Evolutionary conservation across 1,140 invertebrate genomes (phyloP).

Genomic region (Cydia strobilella): DNA sequence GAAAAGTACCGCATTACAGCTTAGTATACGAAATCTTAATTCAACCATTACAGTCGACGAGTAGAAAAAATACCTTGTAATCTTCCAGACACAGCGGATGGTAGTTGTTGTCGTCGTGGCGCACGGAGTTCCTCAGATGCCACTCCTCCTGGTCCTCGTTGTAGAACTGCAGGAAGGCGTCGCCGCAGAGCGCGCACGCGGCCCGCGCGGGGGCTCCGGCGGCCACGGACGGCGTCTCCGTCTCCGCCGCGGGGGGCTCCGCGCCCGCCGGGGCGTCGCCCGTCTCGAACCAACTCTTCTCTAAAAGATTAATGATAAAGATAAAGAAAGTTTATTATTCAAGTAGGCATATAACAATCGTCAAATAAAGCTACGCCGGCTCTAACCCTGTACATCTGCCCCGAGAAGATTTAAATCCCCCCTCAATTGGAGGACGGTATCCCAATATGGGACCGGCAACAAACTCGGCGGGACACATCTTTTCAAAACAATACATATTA

Average conservation of each 20-base stretch:
- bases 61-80: not conserved
- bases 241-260: slow-evolving; percentile 57
- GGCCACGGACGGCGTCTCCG: slow-evolving; percentile 81
- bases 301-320: slow-evolving; percentile 77
- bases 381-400: no score
- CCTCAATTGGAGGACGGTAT: no score
- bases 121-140: slow-evolving; percentile 92
- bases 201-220: slow-evolving; percentile 81
- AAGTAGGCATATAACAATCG: no score
- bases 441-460: no score
- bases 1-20: no score
- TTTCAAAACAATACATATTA: no score
- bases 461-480: no score
- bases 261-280: slow-evolving; percentile 75
- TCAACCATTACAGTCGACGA: no score
- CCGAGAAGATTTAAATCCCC: no score
- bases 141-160: slow-evolving; percentile 98
- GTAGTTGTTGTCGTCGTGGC: slow-evolving; percentile 83
- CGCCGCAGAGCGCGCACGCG: slow-evolving; percentile 92
- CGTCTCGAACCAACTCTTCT: slow-evolving; percentile 93
- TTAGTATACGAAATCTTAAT: no score
- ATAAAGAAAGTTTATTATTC: no score
- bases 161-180: slow-evolving; percentile 96
- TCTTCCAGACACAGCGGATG: not conserved
- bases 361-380: no score